These are phyloP conservation scores for Tangara arthus DNA, from an alignment of 2,797 vertebrate genomes.

Conservation along the genomic window DNA sequence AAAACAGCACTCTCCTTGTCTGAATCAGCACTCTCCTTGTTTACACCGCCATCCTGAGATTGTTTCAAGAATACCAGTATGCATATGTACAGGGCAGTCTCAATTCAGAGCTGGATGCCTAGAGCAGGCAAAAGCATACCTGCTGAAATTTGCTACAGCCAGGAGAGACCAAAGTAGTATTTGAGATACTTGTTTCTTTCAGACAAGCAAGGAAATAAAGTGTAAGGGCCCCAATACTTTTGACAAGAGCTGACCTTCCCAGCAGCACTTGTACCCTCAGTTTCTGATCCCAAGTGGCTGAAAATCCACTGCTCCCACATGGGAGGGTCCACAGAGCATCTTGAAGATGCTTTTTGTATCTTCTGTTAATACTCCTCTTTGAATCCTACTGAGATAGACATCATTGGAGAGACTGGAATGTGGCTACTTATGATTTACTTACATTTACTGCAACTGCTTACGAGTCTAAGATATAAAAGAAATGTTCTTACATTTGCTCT, in stretches of 20 bases:
- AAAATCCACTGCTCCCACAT: not conserved
- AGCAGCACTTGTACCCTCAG: not conserved
- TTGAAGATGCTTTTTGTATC: not conserved
- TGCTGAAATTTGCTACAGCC: not conserved
- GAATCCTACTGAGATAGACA: not conserved
- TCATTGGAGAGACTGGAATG: not conserved
- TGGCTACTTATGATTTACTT: fast-evolving
- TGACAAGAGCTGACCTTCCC: not conserved
- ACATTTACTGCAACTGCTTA: not conserved
- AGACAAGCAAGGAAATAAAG: not conserved
- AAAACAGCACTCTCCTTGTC: not conserved
- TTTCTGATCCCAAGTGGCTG: not conserved
- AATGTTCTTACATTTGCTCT: not conserved
- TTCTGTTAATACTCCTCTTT: not conserved
- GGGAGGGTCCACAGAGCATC: not conserved
- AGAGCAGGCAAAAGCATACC: not conserved
- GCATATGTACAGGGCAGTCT: not conserved
- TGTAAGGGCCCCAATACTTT: not conserved
- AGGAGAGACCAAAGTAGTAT: not conserved
- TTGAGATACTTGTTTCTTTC: not conserved
- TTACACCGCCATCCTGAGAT: not conserved
- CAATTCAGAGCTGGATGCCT: fast-evolving
- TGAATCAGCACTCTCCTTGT: not conserved
- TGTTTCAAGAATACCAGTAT: not conserved
- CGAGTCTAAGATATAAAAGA: fast-evolving